These are phyloP conservation scores for Venustoraphidia nigricollis DNA, from an alignment of 2,888 invertebrate genomes.

Conservation along the genomic window DNA sequence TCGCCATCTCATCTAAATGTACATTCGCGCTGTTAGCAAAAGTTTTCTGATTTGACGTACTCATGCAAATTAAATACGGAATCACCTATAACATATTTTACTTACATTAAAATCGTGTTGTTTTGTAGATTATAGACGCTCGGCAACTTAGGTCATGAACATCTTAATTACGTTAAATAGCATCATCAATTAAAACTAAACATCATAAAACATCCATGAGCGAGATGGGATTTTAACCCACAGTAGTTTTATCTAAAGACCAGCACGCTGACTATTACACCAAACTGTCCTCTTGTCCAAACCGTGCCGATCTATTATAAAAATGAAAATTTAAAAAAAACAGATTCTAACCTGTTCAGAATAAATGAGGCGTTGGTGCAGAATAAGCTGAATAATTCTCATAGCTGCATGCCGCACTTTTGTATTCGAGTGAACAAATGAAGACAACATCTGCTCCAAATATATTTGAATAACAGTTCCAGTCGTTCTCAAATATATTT, in stretches of 20 bases:
- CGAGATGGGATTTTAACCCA: too few relatives aligned
- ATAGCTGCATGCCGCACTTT: constrained; percentile 80
- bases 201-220: too few relatives aligned
- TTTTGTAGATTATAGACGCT: too few relatives aligned
- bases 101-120: too few relatives aligned
- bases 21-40: constrained; percentile 91
- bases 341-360: constrained; percentile 58
- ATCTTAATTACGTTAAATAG: too few relatives aligned
- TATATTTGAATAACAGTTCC: constrained; percentile 96
- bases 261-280: too few relatives aligned
- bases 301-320: too few relatives aligned
- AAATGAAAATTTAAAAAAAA: too few relatives aligned
- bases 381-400: constrained; percentile 82
- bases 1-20: constrained; percentile 92
- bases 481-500: constrained; percentile 95
- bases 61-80: constrained; percentile 94
- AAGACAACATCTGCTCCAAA: constrained; percentile 82
- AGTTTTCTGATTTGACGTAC: constrained; percentile 79
- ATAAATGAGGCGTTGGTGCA: constrained; percentile 94
- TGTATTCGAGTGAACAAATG: constrained; percentile 72
- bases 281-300: too few relatives aligned
- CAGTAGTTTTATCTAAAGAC: too few relatives aligned
- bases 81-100: constrained; percentile 54
- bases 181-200: too few relatives aligned
- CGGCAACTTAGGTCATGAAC: too few relatives aligned